A percentile compares a stretch with the other conserved stretches of the same genome.
These are phyloP conservation scores for Xiphias gladius DNA, from an alignment of 2,113 vertebrate genomes.

Conservation along the genomic window DNA sequence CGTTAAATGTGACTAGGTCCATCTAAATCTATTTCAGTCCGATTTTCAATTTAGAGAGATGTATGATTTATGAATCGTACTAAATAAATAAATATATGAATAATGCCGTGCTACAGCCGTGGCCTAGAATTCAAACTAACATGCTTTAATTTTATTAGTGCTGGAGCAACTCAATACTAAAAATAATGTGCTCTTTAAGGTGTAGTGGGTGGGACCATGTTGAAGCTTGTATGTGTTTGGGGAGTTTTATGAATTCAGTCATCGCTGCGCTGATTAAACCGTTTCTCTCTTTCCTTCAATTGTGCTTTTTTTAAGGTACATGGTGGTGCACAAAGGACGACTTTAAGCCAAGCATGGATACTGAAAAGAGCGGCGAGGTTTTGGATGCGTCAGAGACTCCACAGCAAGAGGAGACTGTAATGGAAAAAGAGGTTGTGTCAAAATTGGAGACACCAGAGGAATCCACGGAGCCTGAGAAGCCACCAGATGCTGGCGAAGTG, in stretches of 20 bases:
- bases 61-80: neutral
- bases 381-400: conserved; percentile 60
- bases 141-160: neutral
- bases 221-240: neutral
- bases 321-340: conserved; percentile 57
- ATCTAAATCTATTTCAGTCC: neutral
- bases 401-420: conserved; percentile 57
- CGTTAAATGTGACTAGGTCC: neutral
- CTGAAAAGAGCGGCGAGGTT: conserved; percentile 71
- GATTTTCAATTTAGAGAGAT: neutral
- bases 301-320: conserved; percentile 63
- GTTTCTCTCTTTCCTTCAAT: conserved; percentile 1
- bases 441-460: conserved; percentile 51
- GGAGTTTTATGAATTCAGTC: neutral
- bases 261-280: neutral
- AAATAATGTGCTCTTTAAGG: neutral
- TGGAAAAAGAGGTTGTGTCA: conserved; percentile 63
- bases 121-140: neutral
- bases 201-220: neutral
- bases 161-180: neutral
- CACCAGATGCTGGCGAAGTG: conserved; percentile 58
- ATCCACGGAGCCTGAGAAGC: conserved; percentile 61
- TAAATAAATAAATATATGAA: neutral
- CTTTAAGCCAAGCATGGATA: conserved; percentile 75
- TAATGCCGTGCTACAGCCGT: neutral